Conservation (phyloP, 1,140 invertebrate species). For the Acromyrmex charruanus region DNA sequence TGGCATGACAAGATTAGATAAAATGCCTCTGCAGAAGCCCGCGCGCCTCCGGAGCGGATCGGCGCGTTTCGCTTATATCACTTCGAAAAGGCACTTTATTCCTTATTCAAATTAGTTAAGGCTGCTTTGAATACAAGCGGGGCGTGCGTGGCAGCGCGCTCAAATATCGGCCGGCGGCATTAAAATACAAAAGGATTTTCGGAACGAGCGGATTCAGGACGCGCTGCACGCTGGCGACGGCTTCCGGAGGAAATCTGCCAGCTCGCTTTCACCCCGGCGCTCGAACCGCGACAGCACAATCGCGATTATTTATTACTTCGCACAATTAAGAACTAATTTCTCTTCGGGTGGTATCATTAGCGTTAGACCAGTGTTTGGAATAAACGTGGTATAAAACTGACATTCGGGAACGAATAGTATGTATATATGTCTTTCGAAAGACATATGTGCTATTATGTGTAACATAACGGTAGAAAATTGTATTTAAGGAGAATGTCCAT, state of each 20-base stretch:
- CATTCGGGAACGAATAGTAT: not conserved
- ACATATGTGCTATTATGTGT: too few relatives aligned
- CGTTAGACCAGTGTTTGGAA: not conserved
- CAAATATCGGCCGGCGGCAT: constrained; percentile 73
- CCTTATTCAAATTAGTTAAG: constrained; percentile 81
- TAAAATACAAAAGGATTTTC: constrained; percentile 81
- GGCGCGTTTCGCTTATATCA: constrained; percentile 74
- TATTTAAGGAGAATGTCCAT: not conserved
- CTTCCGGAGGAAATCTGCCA: constrained; percentile 62
- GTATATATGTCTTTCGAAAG: too few relatives aligned
- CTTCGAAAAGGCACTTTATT: constrained; percentile 81
- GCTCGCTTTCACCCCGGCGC: constrained; percentile 55
- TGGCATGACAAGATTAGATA: constrained; percentile 80
- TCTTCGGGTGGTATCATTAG: not conserved
- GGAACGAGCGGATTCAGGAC: constrained; percentile 35
- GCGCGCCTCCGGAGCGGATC: constrained; percentile 51
- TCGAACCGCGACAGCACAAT: constrained; percentile 27
- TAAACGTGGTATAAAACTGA: not conserved
- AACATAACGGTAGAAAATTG: not conserved
- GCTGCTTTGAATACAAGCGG: constrained; percentile 79
- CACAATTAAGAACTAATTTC: constrained; percentile 35
- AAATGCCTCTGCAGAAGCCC: constrained; percentile 64
- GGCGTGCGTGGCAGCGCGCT: constrained; percentile 67
- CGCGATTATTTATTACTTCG: constrained; percentile 37
- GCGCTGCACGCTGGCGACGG: constrained; percentile 29